Conservation (phyloP, 1,140 invertebrate species). For the Prorops nasuta region DNA sequence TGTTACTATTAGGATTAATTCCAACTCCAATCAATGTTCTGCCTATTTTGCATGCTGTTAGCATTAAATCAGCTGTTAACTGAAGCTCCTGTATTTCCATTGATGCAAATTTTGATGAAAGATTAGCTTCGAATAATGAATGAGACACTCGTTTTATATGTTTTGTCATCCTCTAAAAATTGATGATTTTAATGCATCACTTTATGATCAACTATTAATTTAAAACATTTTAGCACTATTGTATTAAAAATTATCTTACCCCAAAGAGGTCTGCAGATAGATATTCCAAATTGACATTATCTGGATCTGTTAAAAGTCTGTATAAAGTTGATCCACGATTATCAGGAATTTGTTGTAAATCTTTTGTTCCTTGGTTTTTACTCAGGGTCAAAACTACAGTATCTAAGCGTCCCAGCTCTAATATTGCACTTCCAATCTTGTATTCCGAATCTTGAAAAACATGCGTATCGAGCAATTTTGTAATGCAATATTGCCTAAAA, state of each 20-base stretch:
- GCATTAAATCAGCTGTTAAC: constrained; percentile 63
- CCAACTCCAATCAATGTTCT: constrained; percentile 61
- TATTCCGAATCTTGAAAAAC: constrained; percentile 60
- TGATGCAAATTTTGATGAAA: constrained; percentile 47
- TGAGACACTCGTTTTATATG: constrained; percentile 61
- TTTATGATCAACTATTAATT: constrained; percentile 4
- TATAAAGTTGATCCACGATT: constrained; percentile 66
- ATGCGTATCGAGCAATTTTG: constrained; percentile 62
- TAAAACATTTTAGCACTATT: background rate
- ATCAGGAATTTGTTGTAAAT: constrained; percentile 60
- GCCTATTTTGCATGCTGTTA: constrained; percentile 65
- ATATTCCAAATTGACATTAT: constrained; percentile 63
- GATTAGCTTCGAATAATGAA: constrained; percentile 53
- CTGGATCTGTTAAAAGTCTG: constrained; percentile 63
- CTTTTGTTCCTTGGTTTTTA: constrained; percentile 53
- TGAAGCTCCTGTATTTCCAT: constrained; percentile 62
- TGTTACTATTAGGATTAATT: constrained; percentile 63
- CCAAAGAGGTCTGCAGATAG: constrained; percentile 62
- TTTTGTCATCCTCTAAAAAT: constrained; percentile 61
- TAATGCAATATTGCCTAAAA: constrained; percentile 49
- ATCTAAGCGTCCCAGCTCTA: constrained; percentile 66
- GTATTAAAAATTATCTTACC: constrained; percentile 44
- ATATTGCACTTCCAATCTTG: constrained; percentile 60
- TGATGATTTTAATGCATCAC: constrained; percentile 2
- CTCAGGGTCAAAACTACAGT: constrained; percentile 59